Conservation (phyloP, 2,888 invertebrate species). For the Uropetala carovei region DNA sequence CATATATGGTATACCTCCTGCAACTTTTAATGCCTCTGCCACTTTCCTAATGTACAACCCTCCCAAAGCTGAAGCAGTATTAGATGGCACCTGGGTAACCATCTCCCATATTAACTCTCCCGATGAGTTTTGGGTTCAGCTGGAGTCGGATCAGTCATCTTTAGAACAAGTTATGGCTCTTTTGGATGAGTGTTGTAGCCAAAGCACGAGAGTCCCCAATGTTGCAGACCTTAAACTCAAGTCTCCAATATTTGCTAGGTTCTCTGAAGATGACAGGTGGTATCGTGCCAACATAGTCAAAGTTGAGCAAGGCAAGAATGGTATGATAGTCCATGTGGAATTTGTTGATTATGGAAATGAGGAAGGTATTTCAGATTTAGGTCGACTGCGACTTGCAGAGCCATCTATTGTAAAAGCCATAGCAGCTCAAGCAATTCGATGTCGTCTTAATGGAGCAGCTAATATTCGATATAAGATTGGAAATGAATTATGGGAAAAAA, state of each 20-base stretch:
- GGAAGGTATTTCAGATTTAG: slow-evolving; percentile 79
- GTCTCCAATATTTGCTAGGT: slow-evolving; percentile 87
- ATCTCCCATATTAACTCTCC: slow-evolving; percentile 84
- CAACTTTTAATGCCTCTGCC: slow-evolving; percentile 32
- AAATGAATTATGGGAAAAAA: slow-evolving; percentile 26
- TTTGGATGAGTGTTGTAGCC: slow-evolving; percentile 80
- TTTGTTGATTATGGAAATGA: slow-evolving; percentile 98
- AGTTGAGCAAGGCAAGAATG: slow-evolving; percentile 75
- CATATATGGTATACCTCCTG: background rate
- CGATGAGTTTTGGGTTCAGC: slow-evolving; percentile 85
- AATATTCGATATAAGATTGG: slow-evolving; percentile 74
- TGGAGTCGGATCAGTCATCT: slow-evolving; percentile 79
- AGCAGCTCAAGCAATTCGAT: slow-evolving; percentile 86
- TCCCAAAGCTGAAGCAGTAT: slow-evolving; percentile 68
- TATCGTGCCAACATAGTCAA: slow-evolving; percentile 90
- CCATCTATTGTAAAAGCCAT: slow-evolving; percentile 80
- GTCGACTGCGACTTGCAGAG: slow-evolving; percentile 79
- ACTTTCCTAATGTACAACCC: background rate
- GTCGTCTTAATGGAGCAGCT: slow-evolving; percentile 81
- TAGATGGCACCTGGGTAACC: slow-evolving; percentile 76
- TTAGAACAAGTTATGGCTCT: slow-evolving; percentile 83
- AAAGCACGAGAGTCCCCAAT: slow-evolving; percentile 74
- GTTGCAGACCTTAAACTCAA: slow-evolving; percentile 75
- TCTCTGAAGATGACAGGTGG: slow-evolving; percentile 89
- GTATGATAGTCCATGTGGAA: slow-evolving; percentile 81